Evolutionary conservation across 2,797 vertebrate species (phyloP).

Genomic region (Luscinia megarhynchos): DNA sequence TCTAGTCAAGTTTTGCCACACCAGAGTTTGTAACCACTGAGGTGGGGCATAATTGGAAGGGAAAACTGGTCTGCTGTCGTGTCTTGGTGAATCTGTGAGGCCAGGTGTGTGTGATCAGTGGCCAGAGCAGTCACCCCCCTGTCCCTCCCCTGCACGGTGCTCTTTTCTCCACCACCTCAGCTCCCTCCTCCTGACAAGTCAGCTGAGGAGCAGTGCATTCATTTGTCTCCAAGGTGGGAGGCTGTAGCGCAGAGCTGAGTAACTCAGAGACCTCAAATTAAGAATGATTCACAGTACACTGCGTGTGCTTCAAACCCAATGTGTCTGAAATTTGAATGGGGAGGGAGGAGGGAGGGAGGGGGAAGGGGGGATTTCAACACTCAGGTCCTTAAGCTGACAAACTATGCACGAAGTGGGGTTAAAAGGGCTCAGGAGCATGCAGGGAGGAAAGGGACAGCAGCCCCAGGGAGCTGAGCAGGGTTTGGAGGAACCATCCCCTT

Average conservation of each 20-base stretch:
- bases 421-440: background rate
- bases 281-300: conserved; percentile 45
- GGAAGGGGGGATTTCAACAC: background rate
- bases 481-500: background rate
- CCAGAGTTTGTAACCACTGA: background rate
- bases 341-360: background rate
- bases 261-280: background rate
- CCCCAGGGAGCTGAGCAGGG: background rate
- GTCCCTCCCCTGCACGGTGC: background rate
- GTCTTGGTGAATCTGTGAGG: background rate
- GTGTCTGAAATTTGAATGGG: background rate
- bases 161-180: background rate
- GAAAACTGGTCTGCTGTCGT: background rate
- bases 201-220: background rate
- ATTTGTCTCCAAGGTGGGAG: conserved; percentile 58
- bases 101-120: background rate
- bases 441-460: background rate
- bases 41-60: background rate
- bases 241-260: conserved; percentile 15
- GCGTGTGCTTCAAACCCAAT: background rate
- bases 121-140: background rate
- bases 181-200: conserved; percentile 11
- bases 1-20: background rate
- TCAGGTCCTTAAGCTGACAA: background rate
- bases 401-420: background rate